These are phyloP conservation scores for Orthosia gracilis DNA, from an alignment of 2,888 invertebrate genomes.

Conservation along the genomic window DNA sequence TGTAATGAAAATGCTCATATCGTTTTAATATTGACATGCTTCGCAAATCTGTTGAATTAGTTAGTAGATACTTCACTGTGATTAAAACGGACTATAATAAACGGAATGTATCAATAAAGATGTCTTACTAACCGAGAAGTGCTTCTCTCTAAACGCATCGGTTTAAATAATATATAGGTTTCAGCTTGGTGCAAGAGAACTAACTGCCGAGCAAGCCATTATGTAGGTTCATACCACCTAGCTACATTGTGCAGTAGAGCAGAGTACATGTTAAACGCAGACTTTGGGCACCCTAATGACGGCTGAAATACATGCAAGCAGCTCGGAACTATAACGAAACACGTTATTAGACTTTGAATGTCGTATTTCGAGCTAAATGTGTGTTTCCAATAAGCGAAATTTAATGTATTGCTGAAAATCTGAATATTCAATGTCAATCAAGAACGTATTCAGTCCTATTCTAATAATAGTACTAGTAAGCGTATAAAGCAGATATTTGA, in stretches of 20 bases:
- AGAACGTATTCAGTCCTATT: background rate
- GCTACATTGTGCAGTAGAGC: constrained; percentile 42
- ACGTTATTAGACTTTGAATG: constrained; percentile 42
- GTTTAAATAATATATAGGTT: constrained; percentile 58
- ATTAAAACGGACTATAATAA: constrained; percentile 7
- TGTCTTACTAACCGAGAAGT: constrained; percentile 33
- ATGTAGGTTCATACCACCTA: constrained; percentile 37
- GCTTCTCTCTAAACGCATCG: constrained; percentile 43
- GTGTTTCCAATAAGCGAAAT: constrained; percentile 21
- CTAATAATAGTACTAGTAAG: background rate
- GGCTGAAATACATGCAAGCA: constrained; percentile 40
- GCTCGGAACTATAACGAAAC: constrained; percentile 37
- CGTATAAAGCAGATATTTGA: background rate
- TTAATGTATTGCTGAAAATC: constrained; percentile 13
- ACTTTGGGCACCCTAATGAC: constrained; percentile 59
- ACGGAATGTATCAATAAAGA: constrained; percentile 33
- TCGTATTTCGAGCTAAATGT: constrained; percentile 26
- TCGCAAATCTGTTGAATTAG: constrained; percentile 2
- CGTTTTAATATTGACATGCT: background rate
- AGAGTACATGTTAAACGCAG: constrained; percentile 50
- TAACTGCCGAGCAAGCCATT: constrained; percentile 52
- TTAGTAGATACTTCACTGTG: background rate
- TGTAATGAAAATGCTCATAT: background rate
- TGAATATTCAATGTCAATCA: constrained; percentile 5
- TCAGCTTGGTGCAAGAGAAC: constrained; percentile 47